Evolutionary conservation across 2,113 vertebrate species (phyloP).

Genomic region (Spea bombifrons): DNA sequence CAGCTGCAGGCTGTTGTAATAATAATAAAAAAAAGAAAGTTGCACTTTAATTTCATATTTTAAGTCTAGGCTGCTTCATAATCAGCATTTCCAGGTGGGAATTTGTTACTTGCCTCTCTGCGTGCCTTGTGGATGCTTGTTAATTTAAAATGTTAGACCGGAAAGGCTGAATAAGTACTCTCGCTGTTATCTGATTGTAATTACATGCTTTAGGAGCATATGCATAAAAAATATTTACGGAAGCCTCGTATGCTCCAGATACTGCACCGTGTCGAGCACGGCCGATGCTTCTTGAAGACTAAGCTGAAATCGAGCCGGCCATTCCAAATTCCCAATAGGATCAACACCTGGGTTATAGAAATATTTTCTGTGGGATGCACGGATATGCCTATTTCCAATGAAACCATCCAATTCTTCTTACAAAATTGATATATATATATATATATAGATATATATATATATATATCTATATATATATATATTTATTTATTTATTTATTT

Average conservation of each 20-base stretch:
- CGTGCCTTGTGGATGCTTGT: conserved; percentile 20
- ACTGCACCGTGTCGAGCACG: background rate
- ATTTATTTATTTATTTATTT: too few species aligned
- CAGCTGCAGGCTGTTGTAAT: background rate
- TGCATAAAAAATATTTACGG: conserved; percentile 25
- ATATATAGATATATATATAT: background rate
- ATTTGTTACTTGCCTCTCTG: conserved; percentile 22
- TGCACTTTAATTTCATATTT: conserved; percentile 16
- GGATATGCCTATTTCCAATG: too few species aligned
- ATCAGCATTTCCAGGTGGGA: conserved; percentile 28
- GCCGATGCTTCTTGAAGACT: background rate
- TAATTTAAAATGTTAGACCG: conserved; percentile 41
- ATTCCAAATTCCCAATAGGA: background rate
- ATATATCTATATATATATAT: background rate
- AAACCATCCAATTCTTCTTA: too few species aligned
- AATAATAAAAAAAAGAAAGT: background rate
- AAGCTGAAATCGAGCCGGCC: background rate
- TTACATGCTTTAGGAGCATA: conserved; percentile 36
- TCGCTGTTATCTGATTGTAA: conserved; percentile 34
- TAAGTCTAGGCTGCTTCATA: conserved; percentile 3
- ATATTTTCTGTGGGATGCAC: background rate
- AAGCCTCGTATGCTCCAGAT: background rate
- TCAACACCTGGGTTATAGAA: background rate
- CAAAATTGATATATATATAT: background rate
- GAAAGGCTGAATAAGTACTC: conserved; percentile 25